These are phyloP conservation scores for cattle (Bos taurus) DNA, from an alignment of 2,113 vertebrate genomes.

Conservation along the genomic window DNA sequence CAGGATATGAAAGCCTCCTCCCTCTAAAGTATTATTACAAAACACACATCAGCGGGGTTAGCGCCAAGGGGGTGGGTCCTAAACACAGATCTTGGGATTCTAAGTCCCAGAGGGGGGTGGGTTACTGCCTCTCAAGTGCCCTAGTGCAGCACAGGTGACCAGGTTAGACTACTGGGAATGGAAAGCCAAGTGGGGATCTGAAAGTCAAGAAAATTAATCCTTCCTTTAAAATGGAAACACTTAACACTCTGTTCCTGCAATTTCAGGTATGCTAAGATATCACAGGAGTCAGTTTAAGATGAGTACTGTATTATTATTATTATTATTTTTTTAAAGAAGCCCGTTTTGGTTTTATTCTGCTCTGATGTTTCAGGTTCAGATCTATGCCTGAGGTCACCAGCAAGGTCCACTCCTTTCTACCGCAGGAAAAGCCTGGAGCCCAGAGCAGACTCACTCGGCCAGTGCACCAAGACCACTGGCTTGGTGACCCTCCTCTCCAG, in stretches of 20 bases:
- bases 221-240: neutral
- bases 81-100: neutral
- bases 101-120: neutral
- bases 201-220: neutral
- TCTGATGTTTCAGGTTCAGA: neutral
- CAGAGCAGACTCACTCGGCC: neutral
- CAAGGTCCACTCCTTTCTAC: neutral
- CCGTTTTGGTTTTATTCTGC: neutral
- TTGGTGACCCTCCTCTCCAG: neutral
- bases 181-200: neutral
- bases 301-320: neutral
- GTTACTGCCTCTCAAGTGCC: neutral
- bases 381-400: neutral
- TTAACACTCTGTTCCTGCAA: neutral
- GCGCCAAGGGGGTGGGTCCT: neutral
- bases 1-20: neutral
- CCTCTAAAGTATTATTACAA: neutral
- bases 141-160: neutral
- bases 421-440: rapidly evolving
- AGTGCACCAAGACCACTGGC: neutral
- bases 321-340: neutral
- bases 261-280: neutral
- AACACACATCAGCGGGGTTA: neutral
- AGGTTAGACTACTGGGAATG: neutral
- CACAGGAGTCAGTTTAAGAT: neutral